Percentiles rank a stretch among this genome's conserved stretches.
These are phyloP conservation scores for Oncorhynchus gorbuscha DNA, from an alignment of 2,113 vertebrate genomes.

Conservation along the genomic window DNA sequence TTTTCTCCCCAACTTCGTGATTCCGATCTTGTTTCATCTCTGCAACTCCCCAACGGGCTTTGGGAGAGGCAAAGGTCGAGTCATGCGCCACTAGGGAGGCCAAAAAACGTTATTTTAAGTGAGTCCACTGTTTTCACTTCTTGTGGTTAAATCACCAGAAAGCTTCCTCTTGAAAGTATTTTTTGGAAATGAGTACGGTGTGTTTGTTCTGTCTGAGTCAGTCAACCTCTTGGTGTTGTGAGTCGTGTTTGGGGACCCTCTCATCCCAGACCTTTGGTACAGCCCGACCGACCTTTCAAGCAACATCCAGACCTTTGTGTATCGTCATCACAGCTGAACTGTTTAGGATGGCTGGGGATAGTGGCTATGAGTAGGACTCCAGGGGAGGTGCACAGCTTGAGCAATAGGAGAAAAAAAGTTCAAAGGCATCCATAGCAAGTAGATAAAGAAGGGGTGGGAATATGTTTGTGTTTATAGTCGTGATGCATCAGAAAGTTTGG, in stretches of 20 bases:
- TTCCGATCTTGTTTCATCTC: too few relatives aligned
- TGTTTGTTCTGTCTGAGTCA: conserved; percentile 13
- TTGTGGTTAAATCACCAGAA: too few relatives aligned
- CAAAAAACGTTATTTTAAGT: too few relatives aligned
- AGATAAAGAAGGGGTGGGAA: too few relatives aligned
- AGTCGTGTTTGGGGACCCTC: neutral
- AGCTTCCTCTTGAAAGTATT: too few relatives aligned
- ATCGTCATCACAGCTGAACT: neutral
- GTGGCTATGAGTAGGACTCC: conserved; percentile 4
- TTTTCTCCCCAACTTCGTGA: too few relatives aligned
- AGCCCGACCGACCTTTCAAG: neutral
- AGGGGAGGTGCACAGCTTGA: neutral
- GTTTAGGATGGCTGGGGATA: neutral
- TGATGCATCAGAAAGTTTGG: conserved; percentile 1
- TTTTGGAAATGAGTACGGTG: neutral
- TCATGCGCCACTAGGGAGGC: too few relatives aligned
- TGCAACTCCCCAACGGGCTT: too few relatives aligned
- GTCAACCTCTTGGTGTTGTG: neutral
- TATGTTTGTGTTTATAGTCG: too few relatives aligned
- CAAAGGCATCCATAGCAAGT: neutral
- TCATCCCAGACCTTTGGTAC: neutral
- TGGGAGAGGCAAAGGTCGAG: too few relatives aligned
- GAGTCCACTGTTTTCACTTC: too few relatives aligned
- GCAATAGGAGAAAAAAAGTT: too few relatives aligned
- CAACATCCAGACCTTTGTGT: neutral